Base-by-base conservation (phyloP, 2,888 invertebrate species). In the Autographa gamma region DNA sequence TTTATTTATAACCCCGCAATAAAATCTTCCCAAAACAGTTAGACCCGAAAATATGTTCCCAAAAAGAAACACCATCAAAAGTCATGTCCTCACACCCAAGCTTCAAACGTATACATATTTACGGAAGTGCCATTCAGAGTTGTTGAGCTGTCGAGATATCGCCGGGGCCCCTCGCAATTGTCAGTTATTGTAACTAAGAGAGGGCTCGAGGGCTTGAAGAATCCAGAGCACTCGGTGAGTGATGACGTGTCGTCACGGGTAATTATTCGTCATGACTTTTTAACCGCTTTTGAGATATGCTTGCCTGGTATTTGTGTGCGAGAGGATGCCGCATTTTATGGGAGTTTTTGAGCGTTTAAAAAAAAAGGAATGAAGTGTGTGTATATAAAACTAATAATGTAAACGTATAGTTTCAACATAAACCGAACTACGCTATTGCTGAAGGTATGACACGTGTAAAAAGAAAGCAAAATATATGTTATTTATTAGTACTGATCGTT, bases 101-200 rank as follows among this genome's bases (percentile, higher is more conserved):
- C 54, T 68, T 32, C 32, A 59, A 64, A 68, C 32, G 34, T 70
- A 68, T 59, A 79, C n/a, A 72, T 63, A 67, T 72, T 76, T 66
- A 73, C 48, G 63, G 60, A 65, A 79, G 76, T 60, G 25, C 66
- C 63, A 68, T 73, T 73, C 76, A 69, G 58, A 2, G 38, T 54
- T 58, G 56, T 76, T 62, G 68, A 76, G 63, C 63, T 54, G 63
- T 66, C n/a, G 73, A 64, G 74, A 77, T 76, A 60, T 52, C 52
- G 34, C 60, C 43, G 63, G 48, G 56, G 25, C 66, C 56, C 69
- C 66, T 62, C 41, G 67, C 73, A 62, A 71, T 71, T 73, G 81
- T 78, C 81, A 38, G 34, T 62, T 61, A 70, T 72, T 80, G 80
- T 76, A 48, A 63, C 19, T 63, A 65, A 67, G 60, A 54, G 41